Evolutionary conservation across 2,888 invertebrate species (phyloP), one percentile per base, ranked within the genome.

Genomic region (Tachystola acroxantha): DNA sequence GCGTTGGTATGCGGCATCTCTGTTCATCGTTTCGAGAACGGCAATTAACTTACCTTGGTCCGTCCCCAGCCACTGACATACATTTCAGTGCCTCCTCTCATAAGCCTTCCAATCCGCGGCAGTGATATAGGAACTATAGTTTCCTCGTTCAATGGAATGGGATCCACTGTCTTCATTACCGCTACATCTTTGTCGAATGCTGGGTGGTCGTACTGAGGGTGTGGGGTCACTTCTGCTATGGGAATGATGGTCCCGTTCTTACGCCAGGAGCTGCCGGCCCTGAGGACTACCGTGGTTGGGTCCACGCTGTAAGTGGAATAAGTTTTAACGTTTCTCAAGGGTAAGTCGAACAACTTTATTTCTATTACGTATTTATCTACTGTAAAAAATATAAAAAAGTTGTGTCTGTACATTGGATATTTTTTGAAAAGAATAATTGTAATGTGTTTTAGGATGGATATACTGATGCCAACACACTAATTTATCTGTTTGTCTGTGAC

Each of bases 31-130:
- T n/a, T n/a, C n/a, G n/a, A n/a, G n/a, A n/a, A n/a, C n/a, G n/a
- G 9, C 9, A 32, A 10, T 28, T n/a, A n/a, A 28, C 10, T 6
- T 45, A 82, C 85, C 68, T 64, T 43, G 3, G 66, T 72, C 11
- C 79, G 62, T 1, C 85, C 85, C 85, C 85, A 85, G 0, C 85
- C 85, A 39, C 81, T 79, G 34, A 84, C 82, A 22, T 56, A 40
- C 1, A 78, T 59, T 0, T 53, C 48, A 0, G 63, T 59, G 0
- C 65, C 61, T 0, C 70, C 71, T 0, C 24, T 46, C 48, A 80
- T 50, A 0, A 48, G 30, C 6, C 70, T 53, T 0, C 52, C 53
- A 9, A 42, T 48, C 1, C 55, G 38, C 0, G 84, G 71, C 19
- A 85, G 42, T 0, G 50, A 45, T 13, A 84, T 65, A 0, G 81